Evolutionary conservation across 2,888 invertebrate genomes (phyloP), one percentile per base, ranked within the genome.

Genomic region (Beris chalybata): DNA sequence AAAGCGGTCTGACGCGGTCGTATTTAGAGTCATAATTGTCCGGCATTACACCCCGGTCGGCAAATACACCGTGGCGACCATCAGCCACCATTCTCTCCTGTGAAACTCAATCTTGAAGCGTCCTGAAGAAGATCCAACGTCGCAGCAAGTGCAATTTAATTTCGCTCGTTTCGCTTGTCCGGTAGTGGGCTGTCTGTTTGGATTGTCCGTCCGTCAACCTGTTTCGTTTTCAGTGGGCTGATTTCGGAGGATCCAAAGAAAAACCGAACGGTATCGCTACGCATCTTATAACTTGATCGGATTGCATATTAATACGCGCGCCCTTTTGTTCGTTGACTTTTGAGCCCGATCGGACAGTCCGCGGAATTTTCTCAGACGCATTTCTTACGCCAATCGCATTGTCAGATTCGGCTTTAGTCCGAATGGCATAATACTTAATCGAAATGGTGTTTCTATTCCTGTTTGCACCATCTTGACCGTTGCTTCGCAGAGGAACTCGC

Each of bases 101-200:
- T 38, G 61, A 61, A 50, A 50, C 43, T 50, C 61, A 61, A 61
- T 50, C 48, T 32, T 50, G 50, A 50, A 52, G 38, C 50, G 22
- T 61, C 61, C 61, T 50, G 50, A 61, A 61, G 50, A 61, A 52
- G 43, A 61, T 61, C 50, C 61, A 61, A 22, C 22, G 22, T 61
- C 61, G 50, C 61, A 61, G 61, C 61, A 61, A 61, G 61, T 61
- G 61, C 61, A 61, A 61, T 61, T 61, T 61, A 61, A 61, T 61
- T 61, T 61, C 52, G 61, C 43, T 61, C 61, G 61, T 43, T 50
- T 50, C 61, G 61, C 61, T 50, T 61, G 61, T 61, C 61, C 52
- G 29, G 50, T 38, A 31, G 30, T 43, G 52, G 44, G 44, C 45
- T 58, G 11, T 7, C 22, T 45, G 58, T 50, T 59, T 47, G 47